Percentiles rank a stretch among this genome's conserved stretches.
Evolutionary conservation across 1,140 invertebrate genomes (phyloP).

Genomic region (Babylonia areolata): DNA sequence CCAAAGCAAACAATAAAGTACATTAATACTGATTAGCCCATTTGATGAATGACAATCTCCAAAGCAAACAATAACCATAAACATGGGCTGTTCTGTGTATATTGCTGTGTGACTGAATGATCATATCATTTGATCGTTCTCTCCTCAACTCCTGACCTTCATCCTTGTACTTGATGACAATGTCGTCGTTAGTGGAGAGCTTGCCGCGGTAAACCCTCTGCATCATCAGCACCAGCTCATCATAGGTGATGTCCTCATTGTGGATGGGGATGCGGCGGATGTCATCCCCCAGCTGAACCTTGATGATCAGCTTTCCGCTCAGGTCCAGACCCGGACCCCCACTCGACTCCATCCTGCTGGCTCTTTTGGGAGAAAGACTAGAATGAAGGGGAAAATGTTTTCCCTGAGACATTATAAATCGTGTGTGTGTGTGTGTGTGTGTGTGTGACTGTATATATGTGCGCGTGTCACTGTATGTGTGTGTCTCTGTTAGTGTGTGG

Average conservation of each 20-base stretch:
- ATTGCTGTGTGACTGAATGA: too few relatives aligned
- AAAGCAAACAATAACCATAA: too few relatives aligned
- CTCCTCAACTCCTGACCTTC: slow-evolving; percentile 78
- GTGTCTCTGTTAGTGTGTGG: not conserved
- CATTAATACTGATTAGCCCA: too few relatives aligned
- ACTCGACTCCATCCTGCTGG: slow-evolving; percentile 48
- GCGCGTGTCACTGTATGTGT: not conserved
- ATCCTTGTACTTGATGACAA: slow-evolving; percentile 86
- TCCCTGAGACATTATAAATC: not conserved
- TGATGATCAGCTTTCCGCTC: slow-evolving; percentile 79
- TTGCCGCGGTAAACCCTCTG: slow-evolving; percentile 84
- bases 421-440: not conserved
- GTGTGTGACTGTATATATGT: not conserved
- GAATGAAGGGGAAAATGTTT: not conserved
- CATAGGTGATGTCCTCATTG: slow-evolving; percentile 87
- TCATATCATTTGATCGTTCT: too few relatives aligned
- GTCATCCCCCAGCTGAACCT: slow-evolving; percentile 84
- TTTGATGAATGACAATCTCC: too few relatives aligned
- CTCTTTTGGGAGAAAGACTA: not conserved
- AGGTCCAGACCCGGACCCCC: slow-evolving; percentile 74
- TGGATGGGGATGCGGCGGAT: slow-evolving; percentile 85
- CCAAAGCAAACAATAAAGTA: too few relatives aligned
- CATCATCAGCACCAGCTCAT: slow-evolving; percentile 88
- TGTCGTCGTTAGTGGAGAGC: slow-evolving; percentile 82
- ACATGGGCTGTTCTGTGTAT: too few relatives aligned